Percentiles rank a stretch among this genome's conserved stretches.
Evolutionary conservation across 2,113 vertebrate species (phyloP).

Genomic region (Thalassarche chlororhynchos): DNA sequence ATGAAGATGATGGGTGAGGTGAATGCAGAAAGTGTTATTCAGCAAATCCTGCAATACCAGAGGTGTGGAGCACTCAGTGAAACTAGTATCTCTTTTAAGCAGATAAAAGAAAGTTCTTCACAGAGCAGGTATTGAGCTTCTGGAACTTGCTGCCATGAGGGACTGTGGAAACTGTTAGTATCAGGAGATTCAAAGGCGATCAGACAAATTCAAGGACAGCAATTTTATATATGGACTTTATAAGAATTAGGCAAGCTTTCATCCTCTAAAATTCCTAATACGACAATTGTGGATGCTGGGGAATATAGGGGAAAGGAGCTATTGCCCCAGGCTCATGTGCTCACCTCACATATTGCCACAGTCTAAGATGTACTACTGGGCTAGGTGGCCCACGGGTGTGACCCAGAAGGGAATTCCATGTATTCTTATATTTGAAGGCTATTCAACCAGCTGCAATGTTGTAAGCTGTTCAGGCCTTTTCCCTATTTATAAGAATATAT

Average conservation of each 20-base stretch:
- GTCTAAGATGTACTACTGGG: neutral
- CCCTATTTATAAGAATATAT: neutral
- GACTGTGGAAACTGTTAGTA: neutral
- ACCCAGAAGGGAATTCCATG: neutral
- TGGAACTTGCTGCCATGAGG: neutral
- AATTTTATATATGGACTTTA: neutral
- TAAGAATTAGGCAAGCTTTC: neutral
- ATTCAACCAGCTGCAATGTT: neutral
- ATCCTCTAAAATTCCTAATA: neutral
- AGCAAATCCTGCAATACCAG: neutral
- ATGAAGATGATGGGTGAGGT: neutral
- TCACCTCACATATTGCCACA: neutral
- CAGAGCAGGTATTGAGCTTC: neutral
- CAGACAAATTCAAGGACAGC: neutral
- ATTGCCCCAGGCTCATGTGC: neutral
- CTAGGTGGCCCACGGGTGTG: neutral
- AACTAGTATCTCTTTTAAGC: neutral
- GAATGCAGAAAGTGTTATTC: neutral
- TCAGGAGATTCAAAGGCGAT: neutral
- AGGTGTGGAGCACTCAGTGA: neutral
- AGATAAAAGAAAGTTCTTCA: neutral
- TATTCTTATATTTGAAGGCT: neutral
- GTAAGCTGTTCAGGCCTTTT: neutral
- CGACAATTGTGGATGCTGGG: neutral
- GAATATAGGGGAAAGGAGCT: neutral